Evolutionary conservation across 2,888 invertebrate genomes (phyloP).

Genomic region (Heteromyza rotundicornis): DNA sequence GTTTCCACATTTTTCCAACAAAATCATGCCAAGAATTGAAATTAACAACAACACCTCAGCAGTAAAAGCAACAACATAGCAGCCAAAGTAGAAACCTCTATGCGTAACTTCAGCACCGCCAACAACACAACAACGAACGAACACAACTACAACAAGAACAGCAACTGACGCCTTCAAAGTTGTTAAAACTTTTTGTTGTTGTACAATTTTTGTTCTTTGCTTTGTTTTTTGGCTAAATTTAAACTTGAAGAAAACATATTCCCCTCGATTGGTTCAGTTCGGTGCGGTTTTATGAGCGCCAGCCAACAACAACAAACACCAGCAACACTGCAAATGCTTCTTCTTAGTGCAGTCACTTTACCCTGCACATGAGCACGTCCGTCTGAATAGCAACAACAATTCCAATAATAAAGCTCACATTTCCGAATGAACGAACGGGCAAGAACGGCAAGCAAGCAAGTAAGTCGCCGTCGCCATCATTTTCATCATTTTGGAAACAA

Average conservation of each 20-base stretch:
- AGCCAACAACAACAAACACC: not conserved
- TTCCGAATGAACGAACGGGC: not conserved
- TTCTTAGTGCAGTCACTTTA: no score
- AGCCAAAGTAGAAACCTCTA: not conserved
- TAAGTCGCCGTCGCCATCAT: not conserved
- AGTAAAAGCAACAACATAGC: not conserved
- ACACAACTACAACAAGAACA: slow-evolving; percentile 18
- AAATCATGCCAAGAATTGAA: slow-evolving; percentile 39
- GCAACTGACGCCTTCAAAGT: slow-evolving; percentile 1
- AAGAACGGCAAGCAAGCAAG: not conserved
- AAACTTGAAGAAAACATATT: not conserved
- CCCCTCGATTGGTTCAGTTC: no score
- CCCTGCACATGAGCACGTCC: not conserved
- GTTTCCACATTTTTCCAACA: slow-evolving; percentile 27
- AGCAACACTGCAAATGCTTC: no score
- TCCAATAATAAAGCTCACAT: not conserved
- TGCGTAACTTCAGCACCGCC: slow-evolving; percentile 35
- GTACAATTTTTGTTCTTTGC: not conserved
- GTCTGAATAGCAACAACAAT: not conserved
- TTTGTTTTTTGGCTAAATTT: slow-evolving; percentile 1
- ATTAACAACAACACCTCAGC: no score
- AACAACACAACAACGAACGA: no score
- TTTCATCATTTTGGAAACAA: slow-evolving; percentile 11
- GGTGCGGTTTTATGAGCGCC: not conserved
- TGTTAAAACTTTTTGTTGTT: not conserved